phyloP scores from a whole-genome alignment of 1,140 invertebrate species.

The Solenopsis fugax region DNA sequence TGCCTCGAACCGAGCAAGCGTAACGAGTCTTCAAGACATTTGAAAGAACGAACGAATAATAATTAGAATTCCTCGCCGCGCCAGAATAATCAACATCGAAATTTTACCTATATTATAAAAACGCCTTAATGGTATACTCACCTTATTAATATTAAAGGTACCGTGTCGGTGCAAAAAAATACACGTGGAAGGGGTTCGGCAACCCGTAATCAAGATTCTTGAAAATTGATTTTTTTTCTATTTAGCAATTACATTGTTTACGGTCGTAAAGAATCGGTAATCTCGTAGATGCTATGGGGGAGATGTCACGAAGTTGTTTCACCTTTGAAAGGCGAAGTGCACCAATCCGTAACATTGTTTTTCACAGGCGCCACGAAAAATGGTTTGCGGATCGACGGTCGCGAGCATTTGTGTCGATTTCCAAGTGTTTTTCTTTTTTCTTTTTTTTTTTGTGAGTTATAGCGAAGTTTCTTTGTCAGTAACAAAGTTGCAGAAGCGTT shows the following conservation, averaged over 20 bases:
- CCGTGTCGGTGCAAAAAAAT: neutral
- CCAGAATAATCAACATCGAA: neutral
- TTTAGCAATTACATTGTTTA: neutral
- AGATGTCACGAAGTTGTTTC: neutral
- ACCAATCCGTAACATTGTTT: neutral
- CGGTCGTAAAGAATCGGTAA: neutral
- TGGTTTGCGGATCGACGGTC: neutral
- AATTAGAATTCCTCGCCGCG: neutral
- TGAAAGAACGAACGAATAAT: no score
- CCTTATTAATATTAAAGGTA: constrained; percentile 22
- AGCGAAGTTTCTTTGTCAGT: constrained; percentile 7
- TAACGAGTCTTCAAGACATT: neutral
- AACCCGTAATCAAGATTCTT: neutral
- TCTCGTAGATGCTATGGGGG: neutral
- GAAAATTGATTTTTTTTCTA: constrained; percentile 9
- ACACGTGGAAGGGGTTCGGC: neutral
- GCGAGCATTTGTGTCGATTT: neutral
- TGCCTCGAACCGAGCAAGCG: neutral
- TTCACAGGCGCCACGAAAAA: neutral
- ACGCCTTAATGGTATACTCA: constrained; percentile 28
- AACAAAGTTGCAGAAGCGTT: neutral
- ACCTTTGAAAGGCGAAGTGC: neutral
- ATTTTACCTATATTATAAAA: constrained; percentile 24
- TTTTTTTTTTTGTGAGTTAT: neutral
- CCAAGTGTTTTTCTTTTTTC: neutral